phyloP scores from a whole-genome alignment of 37 sponge, comb jelly and placozoan species.

The Amphimedon queenslandica region DNA sequence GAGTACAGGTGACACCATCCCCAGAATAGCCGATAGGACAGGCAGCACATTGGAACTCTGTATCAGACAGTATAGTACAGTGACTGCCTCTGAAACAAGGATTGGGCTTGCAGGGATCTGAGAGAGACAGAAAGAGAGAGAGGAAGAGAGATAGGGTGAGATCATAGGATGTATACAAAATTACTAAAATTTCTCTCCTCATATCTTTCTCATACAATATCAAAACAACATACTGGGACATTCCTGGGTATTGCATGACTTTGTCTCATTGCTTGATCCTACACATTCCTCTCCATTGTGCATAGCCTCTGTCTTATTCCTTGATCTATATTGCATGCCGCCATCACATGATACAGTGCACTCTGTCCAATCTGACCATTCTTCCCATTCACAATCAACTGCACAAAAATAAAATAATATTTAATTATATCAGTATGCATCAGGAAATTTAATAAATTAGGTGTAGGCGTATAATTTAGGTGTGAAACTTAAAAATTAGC shows the following conservation, averaged over 20 bases:
- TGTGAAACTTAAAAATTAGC: too few relatives aligned
- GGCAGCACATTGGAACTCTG: slow-evolving; percentile 69
- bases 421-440: background rate
- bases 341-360: slow-evolving; percentile 52
- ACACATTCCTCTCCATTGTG: slow-evolving; percentile 62
- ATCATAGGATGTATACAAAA: too few relatives aligned
- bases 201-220: too few relatives aligned
- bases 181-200: too few relatives aligned
- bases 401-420: background rate
- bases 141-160: too few relatives aligned
- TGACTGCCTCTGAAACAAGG: slow-evolving; percentile 51
- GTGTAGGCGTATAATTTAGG: background rate
- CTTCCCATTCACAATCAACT: slow-evolving; percentile 61
- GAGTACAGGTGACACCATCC: slow-evolving; percentile 53
- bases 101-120: slow-evolving; percentile 67
- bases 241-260: slow-evolving; percentile 48
- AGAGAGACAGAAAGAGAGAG: too few relatives aligned
- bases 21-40: slow-evolving; percentile 83
- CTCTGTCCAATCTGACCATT: slow-evolving; percentile 63
- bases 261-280: slow-evolving; percentile 34
- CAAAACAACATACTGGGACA: slow-evolving; percentile 67
- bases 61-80: slow-evolving; percentile 47
- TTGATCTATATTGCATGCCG: slow-evolving; percentile 21
- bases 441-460: background rate
- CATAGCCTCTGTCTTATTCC: slow-evolving; percentile 15